Evolutionary conservation across 1,140 invertebrate genomes (phyloP).

Genomic region (Palaemon carinicauda): DNA sequence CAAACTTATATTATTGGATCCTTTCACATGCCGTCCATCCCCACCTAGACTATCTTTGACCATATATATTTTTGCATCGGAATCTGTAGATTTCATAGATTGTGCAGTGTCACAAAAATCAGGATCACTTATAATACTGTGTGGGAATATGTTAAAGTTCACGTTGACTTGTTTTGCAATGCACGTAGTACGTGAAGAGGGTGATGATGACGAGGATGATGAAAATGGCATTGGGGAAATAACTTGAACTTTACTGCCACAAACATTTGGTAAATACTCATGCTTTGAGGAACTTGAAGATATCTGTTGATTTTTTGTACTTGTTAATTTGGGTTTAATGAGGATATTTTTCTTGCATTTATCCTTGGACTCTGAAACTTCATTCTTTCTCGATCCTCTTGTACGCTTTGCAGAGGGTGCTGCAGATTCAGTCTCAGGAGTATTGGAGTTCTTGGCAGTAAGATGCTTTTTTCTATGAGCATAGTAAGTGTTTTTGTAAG

Average conservation of each 20-base stretch:
- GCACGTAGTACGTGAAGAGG: no score
- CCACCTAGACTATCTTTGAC: neutral
- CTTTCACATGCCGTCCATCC: neutral
- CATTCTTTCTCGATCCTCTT: neutral
- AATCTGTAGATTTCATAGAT: no score
- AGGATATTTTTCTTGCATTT: neutral
- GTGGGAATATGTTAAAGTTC: no score
- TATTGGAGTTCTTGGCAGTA: neutral
- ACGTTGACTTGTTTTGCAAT: no score
- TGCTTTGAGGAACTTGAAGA: neutral
- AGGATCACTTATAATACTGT: no score
- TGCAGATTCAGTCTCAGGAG: neutral
- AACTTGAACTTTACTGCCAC: no score
- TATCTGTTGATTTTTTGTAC: neutral
- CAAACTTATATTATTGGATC: neutral
- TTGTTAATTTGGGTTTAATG: neutral
- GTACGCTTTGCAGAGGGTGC: neutral
- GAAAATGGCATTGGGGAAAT: no score
- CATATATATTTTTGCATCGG: no score
- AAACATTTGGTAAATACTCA: no score
- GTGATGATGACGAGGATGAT: no score
- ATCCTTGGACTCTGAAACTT: neutral
- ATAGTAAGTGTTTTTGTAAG: constrained; percentile 45
- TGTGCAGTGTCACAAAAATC: no score
- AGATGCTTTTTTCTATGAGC: constrained; percentile 34